Percentiles rank a stretch among this genome's conserved stretches.
Conservation (phyloP, 2,888 invertebrate genomes). For the Esperia sulphurella region DNA sequence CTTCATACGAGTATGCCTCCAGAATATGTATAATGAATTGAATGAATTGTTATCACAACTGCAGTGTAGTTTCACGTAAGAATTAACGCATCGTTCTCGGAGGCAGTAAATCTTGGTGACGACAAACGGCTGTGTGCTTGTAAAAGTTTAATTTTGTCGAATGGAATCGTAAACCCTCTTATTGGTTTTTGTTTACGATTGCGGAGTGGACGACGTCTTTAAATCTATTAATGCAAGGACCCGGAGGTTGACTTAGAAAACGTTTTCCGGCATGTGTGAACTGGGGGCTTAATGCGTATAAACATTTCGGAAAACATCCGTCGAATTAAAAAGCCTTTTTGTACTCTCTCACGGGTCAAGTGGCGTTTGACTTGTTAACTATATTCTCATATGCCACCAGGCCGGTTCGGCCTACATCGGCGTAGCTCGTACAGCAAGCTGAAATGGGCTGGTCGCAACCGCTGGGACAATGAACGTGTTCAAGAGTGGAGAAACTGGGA, state of each 20-base stretch:
- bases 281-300: too few relatives aligned
- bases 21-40: neutral
- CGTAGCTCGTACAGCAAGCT: too few relatives aligned
- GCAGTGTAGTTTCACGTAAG: slow-evolving; percentile 1
- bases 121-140: slow-evolving; percentile 58
- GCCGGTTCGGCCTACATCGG: too few relatives aligned
- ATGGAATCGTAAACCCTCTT: slow-evolving; percentile 67
- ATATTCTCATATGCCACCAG: too few relatives aligned
- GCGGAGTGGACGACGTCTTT: slow-evolving; percentile 46
- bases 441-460: too few relatives aligned
- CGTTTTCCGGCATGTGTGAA: neutral
- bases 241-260: slow-evolving; percentile 1
- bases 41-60: neutral
- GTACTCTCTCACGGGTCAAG: too few relatives aligned
- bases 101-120: slow-evolving; percentile 43
- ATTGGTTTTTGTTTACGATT: slow-evolving; percentile 71
- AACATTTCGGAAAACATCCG: too few relatives aligned
- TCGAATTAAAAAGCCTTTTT: too few relatives aligned
- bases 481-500: too few relatives aligned
- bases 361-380: too few relatives aligned
- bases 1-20: too few relatives aligned
- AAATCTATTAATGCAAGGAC: slow-evolving; percentile 35
- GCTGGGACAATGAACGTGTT: too few relatives aligned
- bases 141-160: slow-evolving; percentile 73
- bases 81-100: slow-evolving; percentile 22